These are phyloP conservation scores for Schizopygopsis pylzovi DNA, from an alignment of 2,797 vertebrate species.

Conservation along the genomic window DNA sequence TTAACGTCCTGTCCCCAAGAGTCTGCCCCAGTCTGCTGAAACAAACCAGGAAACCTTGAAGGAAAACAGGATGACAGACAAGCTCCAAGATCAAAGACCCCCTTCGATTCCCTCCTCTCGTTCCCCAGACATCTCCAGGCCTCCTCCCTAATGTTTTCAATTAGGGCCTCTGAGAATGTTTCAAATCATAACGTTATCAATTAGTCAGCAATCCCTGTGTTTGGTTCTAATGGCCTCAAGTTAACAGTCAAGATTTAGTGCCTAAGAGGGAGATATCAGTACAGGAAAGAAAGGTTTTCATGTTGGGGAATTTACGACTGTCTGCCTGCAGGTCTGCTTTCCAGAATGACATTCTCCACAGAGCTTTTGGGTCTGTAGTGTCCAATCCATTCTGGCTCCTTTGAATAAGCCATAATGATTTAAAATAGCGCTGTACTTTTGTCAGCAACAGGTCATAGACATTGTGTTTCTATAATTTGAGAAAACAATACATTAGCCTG, in stretches of 20 bases:
- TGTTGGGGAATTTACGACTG: slow-evolving; percentile 59
- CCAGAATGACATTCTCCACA: slow-evolving; percentile 40
- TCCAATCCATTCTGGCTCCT: slow-evolving; percentile 49
- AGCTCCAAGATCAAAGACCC: slow-evolving; percentile 70
- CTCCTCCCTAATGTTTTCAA: slow-evolving; percentile 68
- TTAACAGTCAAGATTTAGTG: slow-evolving; percentile 63
- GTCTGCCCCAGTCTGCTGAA: slow-evolving; percentile 64
- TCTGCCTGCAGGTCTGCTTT: slow-evolving; percentile 35
- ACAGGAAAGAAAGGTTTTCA: slow-evolving; percentile 60
- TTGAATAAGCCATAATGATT: slow-evolving; percentile 42
- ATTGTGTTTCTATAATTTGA: slow-evolving; percentile 11
- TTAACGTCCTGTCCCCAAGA: slow-evolving; percentile 70
- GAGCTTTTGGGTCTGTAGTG: slow-evolving; percentile 41
- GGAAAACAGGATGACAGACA: slow-evolving; percentile 70
- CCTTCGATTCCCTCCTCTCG: slow-evolving; percentile 51
- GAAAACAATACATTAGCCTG: not conserved
- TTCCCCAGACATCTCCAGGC: slow-evolving; percentile 62
- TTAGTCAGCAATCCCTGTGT: slow-evolving; percentile 68
- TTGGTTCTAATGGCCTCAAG: slow-evolving; percentile 64
- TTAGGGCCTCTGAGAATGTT: slow-evolving; percentile 65
- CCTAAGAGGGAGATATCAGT: slow-evolving; percentile 60
- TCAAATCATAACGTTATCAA: slow-evolving; percentile 70
- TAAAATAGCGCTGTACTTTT: slow-evolving; percentile 30
- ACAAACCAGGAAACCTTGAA: slow-evolving; percentile 72
- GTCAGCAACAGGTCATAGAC: slow-evolving; percentile 24